Percentiles rank a stretch among this genome's conserved stretches.
phyloP scores from a whole-genome alignment of 2,113 vertebrate genomes.

The Erinaceus europaeus region DNA sequence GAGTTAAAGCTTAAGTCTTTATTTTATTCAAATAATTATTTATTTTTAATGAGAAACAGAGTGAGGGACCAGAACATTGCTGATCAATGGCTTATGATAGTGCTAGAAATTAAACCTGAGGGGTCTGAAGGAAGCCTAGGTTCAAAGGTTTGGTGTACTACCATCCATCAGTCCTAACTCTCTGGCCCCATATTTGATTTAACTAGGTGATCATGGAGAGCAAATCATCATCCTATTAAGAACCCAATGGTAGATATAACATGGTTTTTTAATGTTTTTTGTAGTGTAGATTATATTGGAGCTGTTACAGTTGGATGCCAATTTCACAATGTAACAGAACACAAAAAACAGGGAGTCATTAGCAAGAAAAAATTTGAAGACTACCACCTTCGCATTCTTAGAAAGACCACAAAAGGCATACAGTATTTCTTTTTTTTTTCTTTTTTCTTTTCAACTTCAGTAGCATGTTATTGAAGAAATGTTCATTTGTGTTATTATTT shows the following conservation, averaged over 20 bases:
- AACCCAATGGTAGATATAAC: background rate
- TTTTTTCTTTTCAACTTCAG: too few species aligned
- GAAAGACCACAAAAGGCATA: background rate
- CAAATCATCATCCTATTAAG: constrained; percentile 2
- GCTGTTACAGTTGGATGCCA: constrained; percentile 5
- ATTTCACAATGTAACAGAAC: background rate
- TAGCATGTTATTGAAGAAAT: too few species aligned
- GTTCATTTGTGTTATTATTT: too few species aligned
- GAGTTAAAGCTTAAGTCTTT: too few species aligned
- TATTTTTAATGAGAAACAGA: too few species aligned
- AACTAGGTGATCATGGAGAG: background rate
- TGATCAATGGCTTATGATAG: too few species aligned
- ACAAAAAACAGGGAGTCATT: background rate
- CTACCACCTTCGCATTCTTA: background rate
- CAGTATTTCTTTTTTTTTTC: background rate
- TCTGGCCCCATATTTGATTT: background rate
- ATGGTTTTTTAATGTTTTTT: background rate
- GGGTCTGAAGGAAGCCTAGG: too few species aligned
- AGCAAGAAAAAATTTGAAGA: background rate
- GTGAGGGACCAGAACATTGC: too few species aligned
- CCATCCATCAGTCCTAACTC: too few species aligned
- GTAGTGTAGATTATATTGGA: background rate
- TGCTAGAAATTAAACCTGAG: too few species aligned
- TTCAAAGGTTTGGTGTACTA: too few species aligned
- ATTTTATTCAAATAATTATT: too few species aligned